phyloP scores from a whole-genome alignment of 2,113 vertebrate genomes.

The Gnathonemus longibarbis region DNA sequence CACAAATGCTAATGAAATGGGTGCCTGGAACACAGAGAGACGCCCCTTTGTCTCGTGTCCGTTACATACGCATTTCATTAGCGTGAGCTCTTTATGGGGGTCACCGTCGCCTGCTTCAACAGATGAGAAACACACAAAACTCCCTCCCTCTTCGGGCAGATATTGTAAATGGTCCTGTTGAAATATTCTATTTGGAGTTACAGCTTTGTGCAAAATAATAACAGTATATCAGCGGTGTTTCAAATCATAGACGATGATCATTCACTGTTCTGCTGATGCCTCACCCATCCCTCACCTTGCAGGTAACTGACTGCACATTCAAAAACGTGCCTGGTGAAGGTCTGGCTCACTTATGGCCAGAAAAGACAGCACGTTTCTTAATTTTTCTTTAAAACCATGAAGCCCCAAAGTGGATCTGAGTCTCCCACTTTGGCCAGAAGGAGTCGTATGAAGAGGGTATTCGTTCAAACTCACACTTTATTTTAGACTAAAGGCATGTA shows the following conservation, averaged over 20 bases:
- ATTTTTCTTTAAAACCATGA: not conserved
- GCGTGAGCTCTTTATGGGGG: constrained; percentile 28
- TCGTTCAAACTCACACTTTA: not conserved
- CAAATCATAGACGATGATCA: not conserved
- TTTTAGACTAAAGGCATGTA: not conserved
- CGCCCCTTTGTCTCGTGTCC: constrained; percentile 38
- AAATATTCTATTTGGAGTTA: not conserved
- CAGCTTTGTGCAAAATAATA: not conserved
- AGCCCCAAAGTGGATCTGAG: not conserved
- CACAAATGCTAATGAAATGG: constrained; percentile 47
- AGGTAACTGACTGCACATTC: not conserved
- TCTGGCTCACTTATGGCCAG: not conserved
- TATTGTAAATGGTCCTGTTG: not conserved
- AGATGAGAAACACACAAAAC: not conserved
- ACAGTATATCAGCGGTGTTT: not conserved
- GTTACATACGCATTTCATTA: constrained; percentile 50
- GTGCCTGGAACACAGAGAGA: constrained; percentile 36
- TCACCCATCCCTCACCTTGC: not conserved
- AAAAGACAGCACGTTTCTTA: not conserved
- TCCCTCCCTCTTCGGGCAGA: not conserved
- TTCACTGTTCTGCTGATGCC: not conserved
- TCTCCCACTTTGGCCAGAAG: not conserved
- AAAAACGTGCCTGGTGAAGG: not conserved
- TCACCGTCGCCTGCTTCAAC: not conserved
- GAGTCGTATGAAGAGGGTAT: not conserved